These are phyloP conservation scores for Congeria kusceri DNA, from an alignment of 2,888 invertebrate species.

Conservation along the genomic window DNA sequence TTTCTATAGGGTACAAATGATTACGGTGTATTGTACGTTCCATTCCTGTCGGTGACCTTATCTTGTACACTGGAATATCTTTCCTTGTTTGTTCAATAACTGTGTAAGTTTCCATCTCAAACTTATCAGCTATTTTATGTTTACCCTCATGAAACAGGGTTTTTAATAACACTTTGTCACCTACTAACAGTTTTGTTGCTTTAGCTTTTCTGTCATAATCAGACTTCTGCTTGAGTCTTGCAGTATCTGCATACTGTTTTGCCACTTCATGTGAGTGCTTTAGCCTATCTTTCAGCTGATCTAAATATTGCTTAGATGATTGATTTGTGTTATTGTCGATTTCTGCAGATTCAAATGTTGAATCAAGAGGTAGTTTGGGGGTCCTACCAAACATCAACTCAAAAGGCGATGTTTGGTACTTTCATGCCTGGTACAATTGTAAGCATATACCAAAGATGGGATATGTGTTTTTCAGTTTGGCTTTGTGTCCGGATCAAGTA, in stretches of 20 bases:
- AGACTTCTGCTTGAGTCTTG: constrained; percentile 19
- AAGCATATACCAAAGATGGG: constrained; percentile 23
- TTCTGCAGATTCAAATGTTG: constrained; percentile 23
- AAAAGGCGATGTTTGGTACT: constrained; percentile 25
- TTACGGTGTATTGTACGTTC: constrained; percentile 12
- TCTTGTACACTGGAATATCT: constrained; percentile 27
- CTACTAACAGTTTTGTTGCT: constrained; percentile 23
- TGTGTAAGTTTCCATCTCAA: constrained; percentile 31
- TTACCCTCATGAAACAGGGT: constrained; percentile 31
- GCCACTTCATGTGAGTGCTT: constrained; percentile 35
- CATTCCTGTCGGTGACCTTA: constrained; percentile 10
- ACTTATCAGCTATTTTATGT: constrained; percentile 45
- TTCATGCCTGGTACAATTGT: constrained; percentile 45
- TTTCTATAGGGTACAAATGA: constrained; percentile 2
- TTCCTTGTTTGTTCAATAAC: constrained; percentile 15
- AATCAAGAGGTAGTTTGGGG: constrained; percentile 49
- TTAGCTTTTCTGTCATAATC: constrained; percentile 34
- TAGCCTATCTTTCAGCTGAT: constrained; percentile 22
- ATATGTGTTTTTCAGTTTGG: constrained; percentile 44
- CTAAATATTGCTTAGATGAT: constrained; percentile 16
- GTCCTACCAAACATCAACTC: constrained; percentile 46
- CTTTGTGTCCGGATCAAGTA: constrained; percentile 31
- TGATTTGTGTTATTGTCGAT: constrained; percentile 5
- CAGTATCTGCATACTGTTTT: not conserved
- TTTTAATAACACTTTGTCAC: constrained; percentile 42